These are phyloP conservation scores for Phrynosoma blainvillii DNA, from an alignment of 2,113 vertebrate species.

Conservation along the genomic window DNA sequence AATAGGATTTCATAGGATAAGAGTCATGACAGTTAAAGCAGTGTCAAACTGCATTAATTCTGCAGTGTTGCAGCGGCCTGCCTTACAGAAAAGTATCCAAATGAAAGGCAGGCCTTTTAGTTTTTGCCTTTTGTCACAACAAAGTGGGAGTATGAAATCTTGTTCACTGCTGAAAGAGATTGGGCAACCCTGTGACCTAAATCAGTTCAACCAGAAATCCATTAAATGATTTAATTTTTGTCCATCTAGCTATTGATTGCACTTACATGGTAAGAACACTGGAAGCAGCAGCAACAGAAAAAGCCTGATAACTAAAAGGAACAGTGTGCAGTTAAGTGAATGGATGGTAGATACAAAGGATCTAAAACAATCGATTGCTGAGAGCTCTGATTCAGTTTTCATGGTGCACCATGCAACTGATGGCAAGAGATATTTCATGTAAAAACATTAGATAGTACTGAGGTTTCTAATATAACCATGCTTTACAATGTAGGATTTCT, in stretches of 20 bases:
- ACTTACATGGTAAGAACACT: slow-evolving; percentile 45
- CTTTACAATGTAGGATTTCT: slow-evolving; percentile 45
- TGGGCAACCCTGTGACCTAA: slow-evolving; percentile 68
- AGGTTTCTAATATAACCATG: slow-evolving; percentile 57
- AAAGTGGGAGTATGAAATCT: slow-evolving; percentile 66
- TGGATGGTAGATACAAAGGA: slow-evolving; percentile 63
- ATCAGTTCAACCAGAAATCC: slow-evolving; percentile 77
- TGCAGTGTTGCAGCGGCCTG: too few relatives aligned
- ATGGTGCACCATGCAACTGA: slow-evolving; percentile 56
- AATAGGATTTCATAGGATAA: too few relatives aligned
- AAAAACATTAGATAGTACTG: slow-evolving; percentile 70
- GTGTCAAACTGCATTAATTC: too few relatives aligned
- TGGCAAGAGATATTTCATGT: slow-evolving; percentile 71
- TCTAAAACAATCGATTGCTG: slow-evolving; percentile 73
- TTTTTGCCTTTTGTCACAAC: slow-evolving; percentile 46
- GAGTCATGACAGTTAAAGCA: too few relatives aligned
- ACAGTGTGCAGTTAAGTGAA: slow-evolving; percentile 56
- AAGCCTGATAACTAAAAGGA: slow-evolving; percentile 69
- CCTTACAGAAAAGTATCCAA: slow-evolving; percentile 35
- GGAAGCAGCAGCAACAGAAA: slow-evolving; percentile 45
- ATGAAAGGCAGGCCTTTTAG: slow-evolving; percentile 34
- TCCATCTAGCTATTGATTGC: slow-evolving; percentile 76
- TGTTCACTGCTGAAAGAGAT: slow-evolving; percentile 57
- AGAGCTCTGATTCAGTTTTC: slow-evolving; percentile 67
- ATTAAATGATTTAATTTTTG: slow-evolving; percentile 79